Evolutionary conservation across 2,113 vertebrate genomes (phyloP).

Genomic region (Smithornis capensis): DNA sequence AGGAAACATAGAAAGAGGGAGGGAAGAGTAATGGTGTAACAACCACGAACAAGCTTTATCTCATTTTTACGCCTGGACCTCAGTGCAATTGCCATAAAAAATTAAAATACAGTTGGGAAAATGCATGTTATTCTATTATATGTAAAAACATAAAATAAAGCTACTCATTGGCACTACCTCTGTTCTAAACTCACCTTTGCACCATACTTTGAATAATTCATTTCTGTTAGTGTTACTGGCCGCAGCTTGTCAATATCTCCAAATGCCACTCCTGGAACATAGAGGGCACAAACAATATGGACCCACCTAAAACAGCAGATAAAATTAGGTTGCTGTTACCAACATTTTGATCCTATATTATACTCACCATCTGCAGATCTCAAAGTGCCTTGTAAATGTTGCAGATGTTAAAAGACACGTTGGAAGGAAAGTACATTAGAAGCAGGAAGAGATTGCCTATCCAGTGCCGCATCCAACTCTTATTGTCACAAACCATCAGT

Average conservation of each 20-base stretch:
- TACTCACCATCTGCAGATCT: background rate
- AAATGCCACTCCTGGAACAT: conserved; percentile 97
- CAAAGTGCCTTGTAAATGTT: background rate
- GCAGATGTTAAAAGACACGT: background rate
- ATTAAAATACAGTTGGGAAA: background rate
- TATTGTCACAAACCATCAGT: background rate
- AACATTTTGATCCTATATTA: background rate
- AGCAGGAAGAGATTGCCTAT: background rate
- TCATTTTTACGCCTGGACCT: background rate
- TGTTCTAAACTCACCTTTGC: conserved; percentile 85
- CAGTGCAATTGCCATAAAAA: background rate
- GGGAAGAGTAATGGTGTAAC: background rate
- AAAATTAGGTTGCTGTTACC: conserved; percentile 6
- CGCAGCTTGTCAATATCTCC: conserved; percentile 97
- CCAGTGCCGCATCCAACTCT: background rate
- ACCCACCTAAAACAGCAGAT: conserved; percentile 85
- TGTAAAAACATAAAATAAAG: background rate
- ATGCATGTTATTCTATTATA: background rate
- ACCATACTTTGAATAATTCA: conserved; percentile 98
- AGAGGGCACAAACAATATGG: conserved; percentile 97
- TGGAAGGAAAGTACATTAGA: background rate
- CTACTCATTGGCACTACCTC: background rate
- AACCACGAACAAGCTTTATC: background rate
- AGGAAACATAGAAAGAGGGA: background rate
- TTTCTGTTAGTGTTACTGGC: conserved; percentile 97